phyloP scores from a whole-genome alignment of 2,113 vertebrate genomes.

The Gobiocypris rarus region DNA sequence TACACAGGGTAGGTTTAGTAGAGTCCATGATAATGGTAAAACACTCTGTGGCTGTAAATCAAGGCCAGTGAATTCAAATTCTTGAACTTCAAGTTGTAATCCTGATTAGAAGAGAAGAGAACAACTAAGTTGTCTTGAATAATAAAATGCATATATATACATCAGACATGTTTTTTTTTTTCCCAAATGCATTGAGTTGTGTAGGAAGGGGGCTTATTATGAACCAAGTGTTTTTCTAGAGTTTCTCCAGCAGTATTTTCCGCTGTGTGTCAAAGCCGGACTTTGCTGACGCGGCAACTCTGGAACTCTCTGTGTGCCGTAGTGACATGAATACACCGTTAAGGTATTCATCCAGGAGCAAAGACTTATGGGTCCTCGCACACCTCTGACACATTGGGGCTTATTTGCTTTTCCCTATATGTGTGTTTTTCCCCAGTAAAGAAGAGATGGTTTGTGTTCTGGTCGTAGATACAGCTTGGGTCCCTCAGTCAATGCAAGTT shows the following conservation, averaged over 20 bases:
- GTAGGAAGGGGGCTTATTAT: neutral
- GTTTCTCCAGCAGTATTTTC: slow-evolving; percentile 49
- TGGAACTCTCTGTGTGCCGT: slow-evolving; percentile 58
- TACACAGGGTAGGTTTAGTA: neutral
- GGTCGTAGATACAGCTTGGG: neutral
- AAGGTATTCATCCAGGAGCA: slow-evolving; percentile 61
- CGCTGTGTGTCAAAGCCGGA: slow-evolving; percentile 56
- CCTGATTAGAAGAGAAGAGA: neutral
- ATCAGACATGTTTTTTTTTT: neutral
- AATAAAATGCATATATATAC: neutral
- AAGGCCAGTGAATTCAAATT: neutral
- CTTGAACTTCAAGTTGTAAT: neutral
- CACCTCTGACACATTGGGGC: neutral
- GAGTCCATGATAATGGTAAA: neutral
- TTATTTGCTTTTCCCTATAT: slow-evolving; percentile 22
- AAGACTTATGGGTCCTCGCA: slow-evolving; percentile 45
- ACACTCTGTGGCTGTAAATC: neutral
- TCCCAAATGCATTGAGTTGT: neutral
- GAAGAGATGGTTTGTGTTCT: neutral
- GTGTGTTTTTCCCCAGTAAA: neutral
- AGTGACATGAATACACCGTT: slow-evolving; percentile 52
- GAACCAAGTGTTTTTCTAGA: slow-evolving; percentile 52
- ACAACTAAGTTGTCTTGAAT: neutral
- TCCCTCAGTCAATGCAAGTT: neutral
- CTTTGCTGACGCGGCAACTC: slow-evolving; percentile 66